phyloP scores from a whole-genome alignment of 2,797 vertebrate species.

The Pangasius macronema region DNA sequence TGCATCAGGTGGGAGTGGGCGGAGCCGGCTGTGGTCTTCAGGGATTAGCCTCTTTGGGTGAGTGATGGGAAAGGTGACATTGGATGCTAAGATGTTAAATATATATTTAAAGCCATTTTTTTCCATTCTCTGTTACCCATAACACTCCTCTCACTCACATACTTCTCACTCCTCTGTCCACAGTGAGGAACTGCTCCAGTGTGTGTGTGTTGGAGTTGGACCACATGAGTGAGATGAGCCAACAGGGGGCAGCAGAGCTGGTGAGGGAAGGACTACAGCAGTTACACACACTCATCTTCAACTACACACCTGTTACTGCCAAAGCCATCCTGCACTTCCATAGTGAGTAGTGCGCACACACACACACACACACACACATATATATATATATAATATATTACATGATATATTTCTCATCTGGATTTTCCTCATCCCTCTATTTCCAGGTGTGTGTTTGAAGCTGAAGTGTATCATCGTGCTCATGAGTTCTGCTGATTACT shows the following conservation, averaged over 20 bases:
- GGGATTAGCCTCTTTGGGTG: slow-evolving; percentile 85
- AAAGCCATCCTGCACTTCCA: slow-evolving; percentile 90
- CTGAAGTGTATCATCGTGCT: slow-evolving; percentile 83
- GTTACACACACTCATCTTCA: slow-evolving; percentile 83
- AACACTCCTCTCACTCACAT: no score
- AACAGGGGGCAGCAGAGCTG: slow-evolving; percentile 83
- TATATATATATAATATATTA: no score
- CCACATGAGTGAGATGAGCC: slow-evolving; percentile 84
- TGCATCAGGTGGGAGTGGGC: slow-evolving; percentile 82
- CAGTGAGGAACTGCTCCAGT: slow-evolving; percentile 84
- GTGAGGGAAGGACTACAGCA: slow-evolving; percentile 83
- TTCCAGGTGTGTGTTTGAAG: slow-evolving; percentile 73
- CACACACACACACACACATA: background rate
- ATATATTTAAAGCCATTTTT: background rate
- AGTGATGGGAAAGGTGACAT: slow-evolving; percentile 49
- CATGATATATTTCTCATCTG: background rate
- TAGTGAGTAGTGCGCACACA: slow-evolving; percentile 73
- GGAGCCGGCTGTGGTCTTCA: slow-evolving; percentile 86
- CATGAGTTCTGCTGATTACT: slow-evolving; percentile 83
- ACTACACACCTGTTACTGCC: slow-evolving; percentile 84
- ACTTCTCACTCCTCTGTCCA: slow-evolving; percentile 21
- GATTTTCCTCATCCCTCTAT: slow-evolving; percentile 4
- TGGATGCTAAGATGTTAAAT: background rate
- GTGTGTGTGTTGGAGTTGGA: slow-evolving; percentile 88
- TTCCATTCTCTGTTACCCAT: background rate